Evolutionary conservation across 2,797 vertebrate species (phyloP), one percentile per base, ranked within the genome.

Genomic region (Crossoptilon crossoptilon): DNA sequence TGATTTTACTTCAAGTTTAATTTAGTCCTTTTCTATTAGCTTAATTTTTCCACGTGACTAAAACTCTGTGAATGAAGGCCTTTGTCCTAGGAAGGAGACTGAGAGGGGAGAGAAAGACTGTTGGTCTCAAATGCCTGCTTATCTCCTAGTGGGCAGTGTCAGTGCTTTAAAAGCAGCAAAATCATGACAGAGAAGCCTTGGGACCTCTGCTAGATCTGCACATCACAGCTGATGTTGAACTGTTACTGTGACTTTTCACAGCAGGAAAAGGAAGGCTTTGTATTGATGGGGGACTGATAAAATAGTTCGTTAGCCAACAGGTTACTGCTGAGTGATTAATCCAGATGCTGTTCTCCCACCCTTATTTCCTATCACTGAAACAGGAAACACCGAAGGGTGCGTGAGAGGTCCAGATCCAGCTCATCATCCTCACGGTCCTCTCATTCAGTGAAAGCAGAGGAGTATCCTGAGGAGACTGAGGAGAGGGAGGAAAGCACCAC

Each of bases 391-490:
- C 98, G 98, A 81, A 98, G 98, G 96, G 98, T 98, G 33, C 98
- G 99, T 10, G 99, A 99, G 88, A 98, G 98, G 21, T 99, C 98
- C 95, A 98, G 98, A 49, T 99, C 99, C 23, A 99, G 99, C 3
- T 99, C 99, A 0, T 99, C 99, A 0, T 99, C 99, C 3, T 99
- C 99, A 0, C 99, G 98, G 3, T 99, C 98, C 11, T 98, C 98
- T 31, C 98, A 98, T 69, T 98, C 98, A 10, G 98, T 97, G 96
- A 98, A 98, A 90, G 98, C 96, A 0, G 98, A 98, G 62, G 98
- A 98, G n/a, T 97, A 98, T 63, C 96, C 98, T 0, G 97, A 98
- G 84, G 98, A 98, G 76, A 84, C 96, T 5, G 98, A 98, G 89
- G 98, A 98, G 71, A 95, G 97, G 75, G 98, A 99, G 74, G 97